Conservation (phyloP, 2,797 vertebrate genomes). For the Synaphobranchus kaupii region DNA sequence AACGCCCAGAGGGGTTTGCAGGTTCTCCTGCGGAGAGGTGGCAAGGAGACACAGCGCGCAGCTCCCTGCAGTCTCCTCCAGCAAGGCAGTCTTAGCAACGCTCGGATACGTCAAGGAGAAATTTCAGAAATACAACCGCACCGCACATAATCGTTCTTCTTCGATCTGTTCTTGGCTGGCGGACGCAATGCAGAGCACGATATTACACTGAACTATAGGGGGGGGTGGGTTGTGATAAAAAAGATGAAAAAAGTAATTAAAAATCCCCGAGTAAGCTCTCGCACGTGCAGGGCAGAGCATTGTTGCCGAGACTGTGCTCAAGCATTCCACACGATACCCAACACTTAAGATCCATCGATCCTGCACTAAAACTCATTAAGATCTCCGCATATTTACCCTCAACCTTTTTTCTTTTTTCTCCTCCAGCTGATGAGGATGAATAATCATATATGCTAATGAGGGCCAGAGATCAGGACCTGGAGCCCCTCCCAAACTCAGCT, state of each 20-base stretch:
- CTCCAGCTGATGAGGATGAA: conserved; percentile 59
- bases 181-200: not conserved
- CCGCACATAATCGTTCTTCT: conserved; percentile 22
- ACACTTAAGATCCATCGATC: conserved; percentile 61
- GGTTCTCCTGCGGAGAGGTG: not conserved
- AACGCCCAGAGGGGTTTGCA: not conserved
- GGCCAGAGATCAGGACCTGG: conserved; percentile 66
- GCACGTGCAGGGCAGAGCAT: not conserved
- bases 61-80: not conserved
- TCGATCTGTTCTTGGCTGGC: not conserved
- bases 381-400: conserved; percentile 48
- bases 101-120: conserved; percentile 29
- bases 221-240: conserved; percentile 34
- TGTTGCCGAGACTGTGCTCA: conserved; percentile 32
- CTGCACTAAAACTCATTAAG: conserved; percentile 61
- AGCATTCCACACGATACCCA: conserved; percentile 57
- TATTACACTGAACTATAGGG: conserved; percentile 17
- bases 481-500: conserved; percentile 66
- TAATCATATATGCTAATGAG: conserved; percentile 77
- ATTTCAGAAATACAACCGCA: conserved; percentile 32
- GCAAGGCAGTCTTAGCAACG: not conserved
- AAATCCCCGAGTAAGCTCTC: not conserved
- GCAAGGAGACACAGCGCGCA: not conserved
- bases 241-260: conserved; percentile 22
- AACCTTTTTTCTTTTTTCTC: conserved; percentile 42